Evolutionary conservation across 2,888 invertebrate species (phyloP).

Genomic region (Nemurella pictetii): DNA sequence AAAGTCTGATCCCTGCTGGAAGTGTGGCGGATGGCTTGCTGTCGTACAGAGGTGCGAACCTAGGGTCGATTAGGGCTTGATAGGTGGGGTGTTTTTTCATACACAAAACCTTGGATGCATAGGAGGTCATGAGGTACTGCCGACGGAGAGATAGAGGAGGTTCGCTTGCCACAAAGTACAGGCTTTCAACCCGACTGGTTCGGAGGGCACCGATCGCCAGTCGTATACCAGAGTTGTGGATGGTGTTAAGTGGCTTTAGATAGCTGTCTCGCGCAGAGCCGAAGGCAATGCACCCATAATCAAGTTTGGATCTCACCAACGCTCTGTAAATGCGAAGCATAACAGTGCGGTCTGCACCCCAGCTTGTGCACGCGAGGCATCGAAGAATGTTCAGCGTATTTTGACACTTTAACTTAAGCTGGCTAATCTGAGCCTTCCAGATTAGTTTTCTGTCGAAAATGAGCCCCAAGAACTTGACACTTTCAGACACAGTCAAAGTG

Average conservation of each 20-base stretch:
- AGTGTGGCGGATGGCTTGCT: not conserved
- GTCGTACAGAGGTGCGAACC: not conserved
- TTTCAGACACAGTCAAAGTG: not conserved
- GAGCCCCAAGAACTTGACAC: slow-evolving; percentile 22
- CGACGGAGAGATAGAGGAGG: slow-evolving; percentile 8
- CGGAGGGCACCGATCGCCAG: slow-evolving; percentile 14
- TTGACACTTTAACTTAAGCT: slow-evolving; percentile 1
- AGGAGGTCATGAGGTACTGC: slow-evolving; percentile 4
- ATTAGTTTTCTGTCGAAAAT: slow-evolving; percentile 23
- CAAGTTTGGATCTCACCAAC: slow-evolving; percentile 5
- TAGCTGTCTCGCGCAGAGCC: not conserved
- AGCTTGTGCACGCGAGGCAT: slow-evolving; percentile 8
- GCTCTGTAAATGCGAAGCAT: slow-evolving; percentile 26
- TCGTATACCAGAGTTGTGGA: slow-evolving; percentile 19
- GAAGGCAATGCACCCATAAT: slow-evolving; percentile 23
- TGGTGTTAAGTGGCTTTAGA: not conserved
- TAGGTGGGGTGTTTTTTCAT: slow-evolving; percentile 18
- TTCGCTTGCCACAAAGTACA: not conserved
- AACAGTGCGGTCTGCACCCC: slow-evolving; percentile 25
- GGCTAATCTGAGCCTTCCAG: slow-evolving; percentile 22
- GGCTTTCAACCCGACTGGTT: slow-evolving; percentile 27
- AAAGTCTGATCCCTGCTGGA: slow-evolving; percentile 1
- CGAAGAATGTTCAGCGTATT: slow-evolving; percentile 27
- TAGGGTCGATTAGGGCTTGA: not conserved
- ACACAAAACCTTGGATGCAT: not conserved